phyloP scores from a whole-genome alignment of 2,888 invertebrate genomes.

The Ennomos fuscantarius region DNA sequence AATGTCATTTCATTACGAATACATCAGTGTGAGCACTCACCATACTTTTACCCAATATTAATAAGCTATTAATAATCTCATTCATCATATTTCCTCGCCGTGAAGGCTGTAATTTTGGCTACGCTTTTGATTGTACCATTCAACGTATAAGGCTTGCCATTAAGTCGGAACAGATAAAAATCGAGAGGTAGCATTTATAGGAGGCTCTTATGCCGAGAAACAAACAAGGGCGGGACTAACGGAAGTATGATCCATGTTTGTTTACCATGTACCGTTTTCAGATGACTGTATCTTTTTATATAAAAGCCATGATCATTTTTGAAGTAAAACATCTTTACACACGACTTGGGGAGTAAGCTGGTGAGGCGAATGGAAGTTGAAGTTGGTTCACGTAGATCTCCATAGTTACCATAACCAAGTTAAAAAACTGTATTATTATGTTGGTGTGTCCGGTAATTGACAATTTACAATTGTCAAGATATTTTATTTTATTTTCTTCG shows the following conservation, averaged over 20 bases:
- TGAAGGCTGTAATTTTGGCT: conserved; percentile 28
- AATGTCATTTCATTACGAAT: no score
- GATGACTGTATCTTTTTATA: no score
- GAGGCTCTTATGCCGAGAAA: conserved; percentile 55
- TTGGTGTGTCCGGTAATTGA: no score
- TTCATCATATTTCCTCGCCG: conserved; percentile 25
- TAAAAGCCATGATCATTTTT: conserved; percentile 6
- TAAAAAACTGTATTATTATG: no score
- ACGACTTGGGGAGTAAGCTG: no score
- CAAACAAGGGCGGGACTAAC: conserved; percentile 56
- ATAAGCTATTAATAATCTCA: conserved; percentile 20
- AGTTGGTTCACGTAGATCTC: no score
- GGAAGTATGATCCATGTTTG: conserved; percentile 36
- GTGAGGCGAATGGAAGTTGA: no score
- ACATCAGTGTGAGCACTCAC: conserved; percentile 5
- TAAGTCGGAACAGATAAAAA: conserved; percentile 69
- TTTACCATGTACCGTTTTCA: conserved; percentile 10
- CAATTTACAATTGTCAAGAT: no score
- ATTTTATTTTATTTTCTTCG: no score
- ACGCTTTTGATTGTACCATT: conserved; percentile 47
- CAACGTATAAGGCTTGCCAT: conserved; percentile 62
- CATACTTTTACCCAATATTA: conserved; percentile 5
- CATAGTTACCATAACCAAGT: no score
- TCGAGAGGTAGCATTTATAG: conserved; percentile 51
- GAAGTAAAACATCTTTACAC: no score